phyloP scores from a whole-genome alignment of 2,113 vertebrate genomes.

The Trachemys scripta region DNA sequence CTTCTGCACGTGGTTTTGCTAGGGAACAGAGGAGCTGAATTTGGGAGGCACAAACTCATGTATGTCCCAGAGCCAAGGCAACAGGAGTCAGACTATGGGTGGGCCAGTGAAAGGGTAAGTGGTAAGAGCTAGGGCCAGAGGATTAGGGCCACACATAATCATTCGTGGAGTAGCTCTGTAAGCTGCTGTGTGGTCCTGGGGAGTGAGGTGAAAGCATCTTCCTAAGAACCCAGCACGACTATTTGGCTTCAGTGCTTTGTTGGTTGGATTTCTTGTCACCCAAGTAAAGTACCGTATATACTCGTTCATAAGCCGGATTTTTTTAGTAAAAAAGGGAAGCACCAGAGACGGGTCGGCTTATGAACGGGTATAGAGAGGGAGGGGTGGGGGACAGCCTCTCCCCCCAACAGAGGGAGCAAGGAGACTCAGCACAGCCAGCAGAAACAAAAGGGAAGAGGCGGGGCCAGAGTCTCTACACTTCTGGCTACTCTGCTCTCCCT shows the following conservation, averaged over 20 bases:
- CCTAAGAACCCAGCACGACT: not conserved
- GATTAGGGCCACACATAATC: not conserved
- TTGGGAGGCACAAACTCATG: not conserved
- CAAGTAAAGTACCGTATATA: not conserved
- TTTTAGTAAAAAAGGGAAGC: too few relatives aligned
- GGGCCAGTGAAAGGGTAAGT: fast-evolving
- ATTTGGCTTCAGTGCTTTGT: not conserved
- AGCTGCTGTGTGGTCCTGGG: not conserved
- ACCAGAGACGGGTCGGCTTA: too few relatives aligned
- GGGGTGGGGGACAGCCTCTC: too few relatives aligned
- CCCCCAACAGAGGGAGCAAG: too few relatives aligned
- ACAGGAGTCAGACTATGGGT: not conserved
- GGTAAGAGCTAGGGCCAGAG: not conserved
- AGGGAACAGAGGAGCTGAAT: not conserved
- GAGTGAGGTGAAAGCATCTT: not conserved
- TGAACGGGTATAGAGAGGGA: too few relatives aligned
- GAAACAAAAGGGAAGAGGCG: too few relatives aligned
- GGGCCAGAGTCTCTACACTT: too few relatives aligned
- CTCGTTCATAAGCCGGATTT: too few relatives aligned
- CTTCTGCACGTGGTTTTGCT: not conserved
- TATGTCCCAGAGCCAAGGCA: not conserved
- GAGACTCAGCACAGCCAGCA: too few relatives aligned
- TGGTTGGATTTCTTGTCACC: not conserved
- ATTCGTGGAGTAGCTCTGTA: not conserved
- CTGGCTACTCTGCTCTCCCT: too few relatives aligned